Evolutionary conservation across 2,113 vertebrate species (phyloP).

Genomic region (Myiopsitta monachus): DNA sequence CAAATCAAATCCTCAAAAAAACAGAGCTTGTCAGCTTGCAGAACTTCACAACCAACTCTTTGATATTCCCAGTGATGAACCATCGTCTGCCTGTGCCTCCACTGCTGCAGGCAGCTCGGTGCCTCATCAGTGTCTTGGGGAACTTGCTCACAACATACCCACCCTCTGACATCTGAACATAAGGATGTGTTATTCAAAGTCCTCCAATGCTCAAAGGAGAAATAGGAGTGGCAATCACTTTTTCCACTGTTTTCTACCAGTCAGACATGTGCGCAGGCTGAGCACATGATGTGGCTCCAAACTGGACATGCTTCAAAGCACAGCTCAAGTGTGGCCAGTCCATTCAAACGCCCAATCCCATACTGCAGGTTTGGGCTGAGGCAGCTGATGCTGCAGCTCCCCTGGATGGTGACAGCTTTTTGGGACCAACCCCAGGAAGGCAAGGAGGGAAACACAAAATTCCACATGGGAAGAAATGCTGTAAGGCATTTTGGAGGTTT

Average conservation of each 20-base stretch:
- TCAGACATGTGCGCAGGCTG: not conserved
- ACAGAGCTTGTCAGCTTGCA: not conserved
- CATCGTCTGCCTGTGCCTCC: fast-evolving
- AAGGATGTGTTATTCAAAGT: not conserved
- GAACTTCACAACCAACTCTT: not conserved
- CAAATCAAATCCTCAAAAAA: not conserved
- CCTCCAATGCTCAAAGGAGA: not conserved
- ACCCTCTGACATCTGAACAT: not conserved
- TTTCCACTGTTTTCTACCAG: not conserved
- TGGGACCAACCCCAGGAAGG: not conserved
- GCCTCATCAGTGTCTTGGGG: not conserved
- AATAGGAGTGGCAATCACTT: not conserved
- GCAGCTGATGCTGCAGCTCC: not conserved
- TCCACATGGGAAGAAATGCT: not conserved
- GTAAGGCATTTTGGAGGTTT: not conserved
- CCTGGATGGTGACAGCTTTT: not conserved
- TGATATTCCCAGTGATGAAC: not conserved
- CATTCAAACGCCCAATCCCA: not conserved
- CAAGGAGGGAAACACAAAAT: not conserved
- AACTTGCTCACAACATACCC: not conserved
- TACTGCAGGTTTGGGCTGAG: not conserved
- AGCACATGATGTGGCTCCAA: not conserved
- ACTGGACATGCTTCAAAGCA: not conserved
- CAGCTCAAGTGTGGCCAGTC: not conserved
- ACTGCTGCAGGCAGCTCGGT: not conserved